A percentile compares a stretch with the other conserved stretches of the same genome.
Evolutionary conservation across 2,797 vertebrate species (phyloP).

Genomic region (Tangara arthus): DNA sequence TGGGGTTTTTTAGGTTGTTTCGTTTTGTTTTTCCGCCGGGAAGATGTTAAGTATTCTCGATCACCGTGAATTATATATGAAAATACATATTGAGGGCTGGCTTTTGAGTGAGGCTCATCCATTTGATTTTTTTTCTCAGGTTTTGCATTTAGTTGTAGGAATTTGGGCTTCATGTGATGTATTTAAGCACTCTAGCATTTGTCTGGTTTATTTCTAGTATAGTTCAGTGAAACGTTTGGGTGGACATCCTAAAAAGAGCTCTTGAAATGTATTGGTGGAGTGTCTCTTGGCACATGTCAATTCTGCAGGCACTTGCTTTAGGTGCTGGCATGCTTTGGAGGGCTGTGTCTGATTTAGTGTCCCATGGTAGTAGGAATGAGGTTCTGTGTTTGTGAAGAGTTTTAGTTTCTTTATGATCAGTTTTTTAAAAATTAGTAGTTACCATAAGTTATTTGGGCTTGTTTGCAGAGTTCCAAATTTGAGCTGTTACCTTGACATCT

Average conservation of each 20-base stretch:
- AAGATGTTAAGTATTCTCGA: background rate
- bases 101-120: background rate
- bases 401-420: background rate
- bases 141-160: background rate
- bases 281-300: background rate
- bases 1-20: background rate
- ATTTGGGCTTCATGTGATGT: background rate
- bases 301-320: background rate
- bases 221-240: background rate
- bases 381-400: background rate
- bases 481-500: background rate
- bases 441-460: background rate
- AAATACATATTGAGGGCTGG: background rate
- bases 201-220: background rate
- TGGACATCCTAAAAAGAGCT: background rate
- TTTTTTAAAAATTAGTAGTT: background rate
- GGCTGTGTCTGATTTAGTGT: background rate
- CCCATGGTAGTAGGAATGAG: background rate
- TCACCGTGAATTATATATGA: no score
- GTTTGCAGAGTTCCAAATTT: background rate
- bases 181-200: background rate
- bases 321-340: background rate
- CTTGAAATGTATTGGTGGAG: background rate
- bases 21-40: background rate
- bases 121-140: background rate